Conservation (phyloP, 2,888 invertebrate genomes). For the Cheilosia soror region DNA sequence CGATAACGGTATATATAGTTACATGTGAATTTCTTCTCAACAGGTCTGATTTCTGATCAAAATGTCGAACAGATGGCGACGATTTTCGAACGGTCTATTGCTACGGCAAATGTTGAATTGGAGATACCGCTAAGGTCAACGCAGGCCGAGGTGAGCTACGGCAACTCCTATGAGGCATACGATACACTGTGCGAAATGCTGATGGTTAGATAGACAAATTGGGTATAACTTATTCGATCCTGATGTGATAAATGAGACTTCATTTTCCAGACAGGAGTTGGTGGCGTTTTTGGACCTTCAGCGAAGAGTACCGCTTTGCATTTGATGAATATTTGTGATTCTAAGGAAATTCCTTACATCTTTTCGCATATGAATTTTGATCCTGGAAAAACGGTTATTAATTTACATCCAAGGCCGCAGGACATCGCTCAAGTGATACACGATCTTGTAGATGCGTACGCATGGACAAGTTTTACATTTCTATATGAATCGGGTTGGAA, state of each 20-base stretch:
- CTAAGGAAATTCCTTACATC: constrained; percentile 93
- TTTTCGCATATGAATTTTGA: constrained; percentile 89
- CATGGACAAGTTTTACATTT: constrained; percentile 94
- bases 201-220: constrained; percentile 82
- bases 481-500: constrained; percentile 84
- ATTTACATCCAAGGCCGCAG: constrained; percentile 89
- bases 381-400: constrained; percentile 85
- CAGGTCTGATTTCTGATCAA: constrained; percentile 81
- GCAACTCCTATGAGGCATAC: constrained; percentile 85
- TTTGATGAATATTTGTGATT: constrained; percentile 92
- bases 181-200: constrained; percentile 85
- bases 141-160: constrained; percentile 83
- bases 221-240: not conserved
- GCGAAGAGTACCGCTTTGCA: constrained; percentile 88
- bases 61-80: constrained; percentile 78
- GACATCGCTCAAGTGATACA: constrained; percentile 87
- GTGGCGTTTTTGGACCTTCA: constrained; percentile 93
- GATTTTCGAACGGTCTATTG: constrained; percentile 81
- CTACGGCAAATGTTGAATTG: constrained; percentile 80
- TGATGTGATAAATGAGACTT: not conserved
- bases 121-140: constrained; percentile 77
- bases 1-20: not conserved
- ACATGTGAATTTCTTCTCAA: not conserved
- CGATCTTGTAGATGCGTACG: constrained; percentile 88
- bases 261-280: constrained; percentile 87